Base-by-base conservation (phyloP, 2,113 vertebrate species). In the Haemorhous mexicanus region DNA sequence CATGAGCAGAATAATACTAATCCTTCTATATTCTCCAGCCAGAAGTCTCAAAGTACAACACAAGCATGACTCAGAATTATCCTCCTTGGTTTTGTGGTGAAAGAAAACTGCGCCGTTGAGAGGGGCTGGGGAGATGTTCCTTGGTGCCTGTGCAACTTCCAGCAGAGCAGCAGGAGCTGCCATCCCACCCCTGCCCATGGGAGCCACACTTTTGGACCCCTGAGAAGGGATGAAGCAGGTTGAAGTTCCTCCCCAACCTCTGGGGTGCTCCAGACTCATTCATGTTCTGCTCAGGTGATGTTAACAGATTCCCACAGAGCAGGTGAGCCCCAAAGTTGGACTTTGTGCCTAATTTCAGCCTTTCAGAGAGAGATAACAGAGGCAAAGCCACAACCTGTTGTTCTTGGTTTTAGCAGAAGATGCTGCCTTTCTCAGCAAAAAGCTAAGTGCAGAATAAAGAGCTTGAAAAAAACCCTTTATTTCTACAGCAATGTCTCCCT, bases 141-240 rank as follows among this genome's bases (percentile, higher is more conserved):
- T 59, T 9, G 21, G 28, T 22, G 52, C 17, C 33, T 67, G 6
- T 16, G 53, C 24, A 63, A n/a, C 9, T 23, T 52, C 66, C 79
- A 79, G 70, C 83, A 55, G 35, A 43, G 39, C 62, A 72, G 62
- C 39, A 72, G 33, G 13, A 61, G 33, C n/a, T 62, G 35, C 32
- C 4, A 1, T 33, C 23, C 37, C 49, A 49, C 5, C 35, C 44
- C 11, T 28, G 43, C 1, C 0, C 46, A 24, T 1, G 2, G 19
- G 3, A 89, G 7, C 18, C 59, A 24, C 2, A 0, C 4, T 67
- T 83, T 13, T 39, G 13, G 33, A 64, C 30, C 52, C 11, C 2
- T 37, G 37, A 1, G 2, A 68, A 85, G 28, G 53, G 13, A 64
- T 17, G 61, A 44, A 6, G 13, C 8, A 63, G 56, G 47, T 9